Base-by-base conservation (phyloP, 2,888 invertebrate species). In the Eilema depressum region DNA sequence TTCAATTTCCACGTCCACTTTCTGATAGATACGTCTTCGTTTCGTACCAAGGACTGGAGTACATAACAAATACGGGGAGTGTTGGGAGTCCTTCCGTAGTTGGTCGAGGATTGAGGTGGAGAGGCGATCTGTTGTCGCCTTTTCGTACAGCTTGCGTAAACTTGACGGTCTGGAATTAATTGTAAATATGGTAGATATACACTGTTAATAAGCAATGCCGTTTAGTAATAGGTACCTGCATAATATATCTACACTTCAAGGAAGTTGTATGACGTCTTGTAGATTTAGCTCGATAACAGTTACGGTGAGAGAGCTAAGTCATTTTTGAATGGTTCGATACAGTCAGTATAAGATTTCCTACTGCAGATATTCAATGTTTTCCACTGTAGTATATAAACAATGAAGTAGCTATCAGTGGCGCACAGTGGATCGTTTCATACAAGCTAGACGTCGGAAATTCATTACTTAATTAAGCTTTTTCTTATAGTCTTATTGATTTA, bases 1-100 rank as follows among this genome's bases (percentile, higher is more conserved):
- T 95, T 98, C 98, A 87, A 98, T 98, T 90, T 98, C 98, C 82
- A 98, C 97, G 89, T 97, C 97, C 78, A 97, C 96, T 89, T 96
- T 96, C 86, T 96, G 97, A 85, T 96, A 96, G 84, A 97, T 96
- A 85, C 96, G 96, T 88, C 96, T 96, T 86, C 97, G 96, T 88
- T 96, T 96, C 81, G 97, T 96, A 81, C 97, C 97, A 85, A 98
- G 96, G 73, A 98, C 97, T 71, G 98, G 98, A 82, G 98, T 98
- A 95, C 98, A 98, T 82, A 98, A 96, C 92, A 98, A 97, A 95
- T 97, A 97, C 78, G 97, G 96, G 68, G 97, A 97, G 81, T 96
- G 96, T 81, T 95, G 96, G 78, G 97, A 96, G 83, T 95, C 95
- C 78, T 88, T 91, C 77, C 97, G 95, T 90, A 97, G 94, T 82